Conservation (phyloP, 2,888 invertebrate genomes). For the Melinaea menophilus region DNA sequence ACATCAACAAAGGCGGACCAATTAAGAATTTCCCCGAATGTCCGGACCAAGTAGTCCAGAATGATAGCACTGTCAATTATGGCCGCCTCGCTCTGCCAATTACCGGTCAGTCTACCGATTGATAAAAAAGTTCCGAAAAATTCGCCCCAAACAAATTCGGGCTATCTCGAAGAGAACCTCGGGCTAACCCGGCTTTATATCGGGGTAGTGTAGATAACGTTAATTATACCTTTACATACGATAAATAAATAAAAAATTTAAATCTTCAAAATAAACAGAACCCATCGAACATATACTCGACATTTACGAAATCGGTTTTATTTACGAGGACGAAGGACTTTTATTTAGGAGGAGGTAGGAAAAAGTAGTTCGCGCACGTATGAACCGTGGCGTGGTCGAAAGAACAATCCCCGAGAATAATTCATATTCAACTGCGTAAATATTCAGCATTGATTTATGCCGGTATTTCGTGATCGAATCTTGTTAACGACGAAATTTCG, state of each 20-base stretch:
- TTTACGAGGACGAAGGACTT: constrained; percentile 45
- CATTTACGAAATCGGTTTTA: constrained; percentile 58
- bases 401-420: constrained; percentile 75
- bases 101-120: constrained; percentile 70
- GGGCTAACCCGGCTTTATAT: constrained; percentile 52
- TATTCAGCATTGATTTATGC: constrained; percentile 69
- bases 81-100: constrained; percentile 65
- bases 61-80: constrained; percentile 75
- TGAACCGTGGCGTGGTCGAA: constrained; percentile 75
- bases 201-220: constrained; percentile 54
- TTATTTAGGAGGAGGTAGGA: constrained; percentile 40
- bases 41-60: constrained; percentile 67
- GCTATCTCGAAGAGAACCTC: constrained; percentile 60
- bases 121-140: constrained; percentile 73
- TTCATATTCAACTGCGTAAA: constrained; percentile 77
- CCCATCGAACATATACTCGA: constrained; percentile 49
- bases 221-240: constrained; percentile 48
- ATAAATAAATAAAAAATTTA: constrained; percentile 27
- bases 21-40: constrained; percentile 77
- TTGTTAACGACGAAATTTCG: constrained; percentile 71
- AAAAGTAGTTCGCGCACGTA: constrained; percentile 76
- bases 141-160: constrained; percentile 68
- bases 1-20: constrained; percentile 74
- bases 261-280: constrained; percentile 36
- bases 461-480: constrained; percentile 54